Conservation (phyloP, 2,797 vertebrate species). For the Mormyrops boulengeri region DNA sequence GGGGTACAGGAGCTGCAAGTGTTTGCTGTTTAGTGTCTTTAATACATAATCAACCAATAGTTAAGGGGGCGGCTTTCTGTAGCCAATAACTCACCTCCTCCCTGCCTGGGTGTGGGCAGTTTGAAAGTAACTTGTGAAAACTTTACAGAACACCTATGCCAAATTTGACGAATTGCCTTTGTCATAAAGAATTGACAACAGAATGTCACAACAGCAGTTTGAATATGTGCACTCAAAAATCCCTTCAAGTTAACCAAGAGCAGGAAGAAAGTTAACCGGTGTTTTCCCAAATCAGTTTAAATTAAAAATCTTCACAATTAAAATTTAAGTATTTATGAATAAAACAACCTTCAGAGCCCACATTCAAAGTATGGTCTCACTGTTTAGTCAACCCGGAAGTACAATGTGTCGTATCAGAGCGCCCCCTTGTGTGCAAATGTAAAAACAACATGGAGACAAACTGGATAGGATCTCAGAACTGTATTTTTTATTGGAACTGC, state of each 20-base stretch:
- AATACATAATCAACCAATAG: not conserved
- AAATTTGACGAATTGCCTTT: not conserved
- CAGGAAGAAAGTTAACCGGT: not conserved
- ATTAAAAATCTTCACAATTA: not conserved
- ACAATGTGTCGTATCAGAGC: conserved; percentile 9
- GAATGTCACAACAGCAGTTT: not conserved
- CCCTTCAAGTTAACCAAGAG: not conserved
- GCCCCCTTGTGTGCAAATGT: conserved; percentile 30
- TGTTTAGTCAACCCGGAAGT: not conserved
- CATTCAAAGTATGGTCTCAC: not conserved
- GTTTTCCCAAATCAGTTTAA: not conserved
- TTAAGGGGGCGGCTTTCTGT: not conserved
- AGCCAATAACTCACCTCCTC: not conserved
- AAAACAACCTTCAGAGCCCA: not conserved
- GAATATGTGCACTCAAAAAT: not conserved
- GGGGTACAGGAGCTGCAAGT: not conserved
- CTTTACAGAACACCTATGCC: not conserved
- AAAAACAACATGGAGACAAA: conserved; percentile 5
- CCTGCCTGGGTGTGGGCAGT: not conserved
- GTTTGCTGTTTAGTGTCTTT: not conserved
- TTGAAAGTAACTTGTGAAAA: not conserved
- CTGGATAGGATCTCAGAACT: conserved; percentile 49
- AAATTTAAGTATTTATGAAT: not conserved
- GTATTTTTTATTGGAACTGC: conserved; percentile 86
- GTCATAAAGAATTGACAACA: not conserved